These are phyloP conservation scores for Sardina pilchardus DNA, from an alignment of 2,113 vertebrate species.

Conservation along the genomic window DNA sequence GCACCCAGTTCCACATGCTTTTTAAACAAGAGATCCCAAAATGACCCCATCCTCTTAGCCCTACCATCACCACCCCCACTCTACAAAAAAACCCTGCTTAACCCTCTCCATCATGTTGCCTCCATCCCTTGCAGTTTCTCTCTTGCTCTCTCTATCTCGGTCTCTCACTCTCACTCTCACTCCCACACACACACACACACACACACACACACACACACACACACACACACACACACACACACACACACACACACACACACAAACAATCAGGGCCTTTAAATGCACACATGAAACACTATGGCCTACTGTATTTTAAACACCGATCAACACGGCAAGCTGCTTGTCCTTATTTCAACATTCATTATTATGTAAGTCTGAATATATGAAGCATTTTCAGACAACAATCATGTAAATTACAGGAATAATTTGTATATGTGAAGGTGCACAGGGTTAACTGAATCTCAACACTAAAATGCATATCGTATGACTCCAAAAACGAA, in stretches of 20 bases:
- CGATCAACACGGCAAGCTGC: background rate
- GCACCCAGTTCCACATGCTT: conserved; percentile 68
- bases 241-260: background rate
- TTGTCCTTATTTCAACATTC: background rate
- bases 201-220: background rate
- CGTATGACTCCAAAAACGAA: background rate
- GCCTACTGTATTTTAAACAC: background rate
- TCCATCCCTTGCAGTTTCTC: background rate
- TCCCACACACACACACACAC: too few relatives aligned
- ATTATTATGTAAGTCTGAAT: background rate
- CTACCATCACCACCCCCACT: background rate
- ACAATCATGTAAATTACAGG: background rate
- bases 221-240: background rate
- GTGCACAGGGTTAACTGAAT: background rate
- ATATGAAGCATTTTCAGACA: background rate
- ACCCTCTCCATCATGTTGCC: background rate
- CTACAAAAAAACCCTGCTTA: background rate
- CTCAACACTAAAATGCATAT: background rate
- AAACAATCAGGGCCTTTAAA: background rate
- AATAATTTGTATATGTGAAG: background rate
- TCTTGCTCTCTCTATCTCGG: background rate
- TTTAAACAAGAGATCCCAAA: conserved; percentile 68
- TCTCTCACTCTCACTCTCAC: too few relatives aligned
- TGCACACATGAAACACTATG: background rate
- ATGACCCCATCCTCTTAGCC: background rate